A percentile compares a stretch with the other conserved stretches of the same genome.
These are phyloP conservation scores for Oxycera nigricornis DNA, from an alignment of 2,888 invertebrate species.

Conservation along the genomic window DNA sequence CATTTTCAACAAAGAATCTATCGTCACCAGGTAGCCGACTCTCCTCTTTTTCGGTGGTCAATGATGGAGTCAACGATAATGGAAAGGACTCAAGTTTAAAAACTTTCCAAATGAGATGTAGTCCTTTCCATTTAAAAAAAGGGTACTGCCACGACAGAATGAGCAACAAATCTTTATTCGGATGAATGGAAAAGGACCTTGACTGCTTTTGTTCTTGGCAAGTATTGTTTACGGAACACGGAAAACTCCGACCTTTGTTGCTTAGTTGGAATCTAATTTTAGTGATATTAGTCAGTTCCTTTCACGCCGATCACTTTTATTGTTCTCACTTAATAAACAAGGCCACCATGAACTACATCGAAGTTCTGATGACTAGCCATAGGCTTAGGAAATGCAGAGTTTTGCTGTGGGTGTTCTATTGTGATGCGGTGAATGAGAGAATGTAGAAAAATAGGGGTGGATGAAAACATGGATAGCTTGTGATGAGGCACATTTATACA, in stretches of 20 bases:
- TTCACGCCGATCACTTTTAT: slow-evolving; percentile 2
- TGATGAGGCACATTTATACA: neutral
- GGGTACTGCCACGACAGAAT: no score
- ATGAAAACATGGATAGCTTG: neutral
- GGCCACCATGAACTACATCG: neutral
- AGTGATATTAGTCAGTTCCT: neutral
- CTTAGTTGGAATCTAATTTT: neutral
- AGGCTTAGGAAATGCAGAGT: neutral
- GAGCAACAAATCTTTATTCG: no score
- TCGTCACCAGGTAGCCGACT: no score
- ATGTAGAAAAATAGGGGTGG: neutral
- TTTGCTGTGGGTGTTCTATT: neutral
- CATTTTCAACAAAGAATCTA: no score
- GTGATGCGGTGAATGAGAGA: neutral
- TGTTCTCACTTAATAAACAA: neutral
- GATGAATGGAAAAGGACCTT: neutral
- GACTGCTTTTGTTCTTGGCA: neutral
- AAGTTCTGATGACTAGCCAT: neutral
- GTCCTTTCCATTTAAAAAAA: no score
- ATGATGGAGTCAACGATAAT: no score
- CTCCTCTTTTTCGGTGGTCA: no score
- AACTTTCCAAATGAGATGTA: no score
- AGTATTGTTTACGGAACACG: neutral
- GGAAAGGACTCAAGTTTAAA: no score
- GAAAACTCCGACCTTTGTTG: neutral